Conservation (phyloP, 2,113 vertebrate genomes). For the Recurvirostra avosetta region DNA sequence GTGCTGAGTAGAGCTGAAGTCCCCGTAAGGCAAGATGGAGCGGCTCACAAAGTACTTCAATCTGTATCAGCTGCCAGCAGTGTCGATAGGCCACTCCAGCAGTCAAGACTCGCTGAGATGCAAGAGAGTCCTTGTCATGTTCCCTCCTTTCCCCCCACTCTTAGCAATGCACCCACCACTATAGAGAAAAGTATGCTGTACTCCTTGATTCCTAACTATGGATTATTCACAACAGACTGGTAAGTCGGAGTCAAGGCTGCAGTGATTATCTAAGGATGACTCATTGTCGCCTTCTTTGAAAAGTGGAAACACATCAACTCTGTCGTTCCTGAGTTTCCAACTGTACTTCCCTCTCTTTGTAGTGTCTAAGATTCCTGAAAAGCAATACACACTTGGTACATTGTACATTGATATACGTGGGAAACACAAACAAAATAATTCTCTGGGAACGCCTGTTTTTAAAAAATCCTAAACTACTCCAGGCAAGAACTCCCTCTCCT, state of each 20-base stretch:
- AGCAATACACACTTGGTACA: not conserved
- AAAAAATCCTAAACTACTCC: not conserved
- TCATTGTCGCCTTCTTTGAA: not conserved
- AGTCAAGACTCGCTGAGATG: conserved; percentile 29
- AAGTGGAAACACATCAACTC: not conserved
- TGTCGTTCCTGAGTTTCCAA: not conserved
- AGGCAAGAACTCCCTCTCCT: not conserved
- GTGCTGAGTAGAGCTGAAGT: not conserved
- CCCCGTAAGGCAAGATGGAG: not conserved
- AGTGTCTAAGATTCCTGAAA: not conserved
- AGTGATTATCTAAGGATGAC: not conserved
- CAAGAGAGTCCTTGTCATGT: conserved; percentile 17
- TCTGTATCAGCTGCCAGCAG: not conserved
- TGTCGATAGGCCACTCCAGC: conserved; percentile 18
- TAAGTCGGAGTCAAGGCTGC: conserved; percentile 7
- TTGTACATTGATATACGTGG: not conserved
- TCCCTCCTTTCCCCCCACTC: not conserved
- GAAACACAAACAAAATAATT: not conserved
- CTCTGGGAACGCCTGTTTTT: not conserved
- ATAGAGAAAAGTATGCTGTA: not conserved
- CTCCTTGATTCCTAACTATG: not conserved
- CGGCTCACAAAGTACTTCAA: not conserved
- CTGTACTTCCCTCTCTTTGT: not conserved
- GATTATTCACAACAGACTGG: not conserved
- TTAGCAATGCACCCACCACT: not conserved